A percentile compares a stretch with the other conserved stretches of the same genome.
Evolutionary conservation across 2,888 invertebrate species (phyloP).

Genomic region (Glyphotaelius pellucidus): DNA sequence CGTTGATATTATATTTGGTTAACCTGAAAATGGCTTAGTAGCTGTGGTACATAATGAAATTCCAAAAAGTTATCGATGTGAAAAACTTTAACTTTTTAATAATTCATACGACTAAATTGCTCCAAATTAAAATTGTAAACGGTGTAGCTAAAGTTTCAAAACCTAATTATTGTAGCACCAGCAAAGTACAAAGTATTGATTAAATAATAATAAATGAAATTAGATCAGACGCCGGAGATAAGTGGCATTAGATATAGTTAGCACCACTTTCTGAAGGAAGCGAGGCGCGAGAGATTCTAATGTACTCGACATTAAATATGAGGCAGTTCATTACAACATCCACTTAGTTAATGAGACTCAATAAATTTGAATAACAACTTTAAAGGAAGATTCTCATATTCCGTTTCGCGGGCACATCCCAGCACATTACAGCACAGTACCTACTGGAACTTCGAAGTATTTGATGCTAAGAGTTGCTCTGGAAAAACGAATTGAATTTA

Average conservation of each 20-base stretch:
- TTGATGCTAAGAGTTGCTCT: background rate
- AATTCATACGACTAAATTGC: background rate
- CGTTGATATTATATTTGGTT: background rate
- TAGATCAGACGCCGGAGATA: background rate
- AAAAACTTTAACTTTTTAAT: background rate
- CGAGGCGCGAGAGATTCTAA: background rate
- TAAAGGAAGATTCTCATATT: background rate
- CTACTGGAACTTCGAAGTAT: background rate
- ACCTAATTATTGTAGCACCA: background rate
- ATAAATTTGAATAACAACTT: background rate
- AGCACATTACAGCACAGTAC: background rate
- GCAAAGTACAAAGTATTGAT: background rate
- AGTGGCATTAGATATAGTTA: background rate
- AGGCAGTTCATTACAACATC: background rate
- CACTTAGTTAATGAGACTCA: background rate
- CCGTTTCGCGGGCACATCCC: background rate
- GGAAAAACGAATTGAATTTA: too few species aligned
- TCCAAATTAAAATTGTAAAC: background rate
- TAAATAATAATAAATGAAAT: background rate
- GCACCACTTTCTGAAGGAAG: background rate
- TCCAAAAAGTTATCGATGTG: background rate
- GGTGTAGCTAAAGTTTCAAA: background rate
- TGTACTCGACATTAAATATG: background rate
- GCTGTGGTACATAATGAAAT: too few species aligned
- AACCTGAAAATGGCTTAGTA: too few species aligned